Conservation (phyloP, 2,113 vertebrate species). For the Macrotis lagotis region DNA sequence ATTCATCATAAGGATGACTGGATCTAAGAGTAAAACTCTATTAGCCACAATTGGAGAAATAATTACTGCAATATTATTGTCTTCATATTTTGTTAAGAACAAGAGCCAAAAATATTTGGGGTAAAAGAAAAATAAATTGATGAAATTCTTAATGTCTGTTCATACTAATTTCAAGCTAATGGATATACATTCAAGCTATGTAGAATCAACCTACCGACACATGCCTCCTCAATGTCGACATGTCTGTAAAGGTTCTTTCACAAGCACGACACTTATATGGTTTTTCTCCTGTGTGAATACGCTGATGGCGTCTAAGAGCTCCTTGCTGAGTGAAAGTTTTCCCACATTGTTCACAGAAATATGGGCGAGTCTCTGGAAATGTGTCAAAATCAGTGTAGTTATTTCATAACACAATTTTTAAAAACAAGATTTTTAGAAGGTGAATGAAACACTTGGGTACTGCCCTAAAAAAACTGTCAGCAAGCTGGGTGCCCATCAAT, state of each 20-base stretch:
- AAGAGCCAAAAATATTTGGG: not conserved
- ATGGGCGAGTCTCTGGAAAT: conserved; percentile 75
- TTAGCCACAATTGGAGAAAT: not conserved
- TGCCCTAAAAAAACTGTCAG: not conserved
- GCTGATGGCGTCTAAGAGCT: conserved; percentile 75
- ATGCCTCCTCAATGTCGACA: conserved; percentile 81
- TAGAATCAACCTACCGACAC: conserved; percentile 58
- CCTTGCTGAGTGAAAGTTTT: conserved; percentile 79
- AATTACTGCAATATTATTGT: not conserved
- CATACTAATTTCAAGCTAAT: not conserved
- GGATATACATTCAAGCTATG: not conserved
- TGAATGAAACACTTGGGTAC: not conserved
- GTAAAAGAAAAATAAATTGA: not conserved
- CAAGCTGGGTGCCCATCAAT: not conserved
- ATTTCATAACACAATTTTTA: not conserved
- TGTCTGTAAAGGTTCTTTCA: conserved; percentile 79
- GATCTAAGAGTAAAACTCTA: not conserved
- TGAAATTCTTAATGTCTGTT: not conserved
- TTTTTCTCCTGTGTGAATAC: conserved; percentile 81
- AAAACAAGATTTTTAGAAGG: not conserved
- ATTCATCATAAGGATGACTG: not conserved
- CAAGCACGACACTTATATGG: conserved; percentile 82
- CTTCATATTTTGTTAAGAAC: not conserved
- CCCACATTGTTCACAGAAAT: conserved; percentile 82
- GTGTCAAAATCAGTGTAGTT: accelerated